These are phyloP conservation scores for Mimas tiliae DNA, from an alignment of 2,888 invertebrate genomes.

Conservation along the genomic window DNA sequence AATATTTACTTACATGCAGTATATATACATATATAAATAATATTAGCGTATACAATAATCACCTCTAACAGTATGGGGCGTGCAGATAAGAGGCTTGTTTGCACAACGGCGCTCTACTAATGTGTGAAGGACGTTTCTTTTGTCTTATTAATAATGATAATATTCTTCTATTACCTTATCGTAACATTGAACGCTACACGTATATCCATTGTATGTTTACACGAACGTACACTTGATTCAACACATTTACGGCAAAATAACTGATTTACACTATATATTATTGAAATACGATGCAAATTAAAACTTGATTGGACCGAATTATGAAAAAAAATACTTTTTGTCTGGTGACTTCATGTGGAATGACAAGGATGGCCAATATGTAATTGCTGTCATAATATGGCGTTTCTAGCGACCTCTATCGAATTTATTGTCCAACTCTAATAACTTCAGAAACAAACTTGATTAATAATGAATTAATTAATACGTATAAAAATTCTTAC, in stretches of 20 bases:
- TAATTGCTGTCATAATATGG: conserved; percentile 42
- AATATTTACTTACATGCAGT: conserved; percentile 75
- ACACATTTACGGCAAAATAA: conserved; percentile 13
- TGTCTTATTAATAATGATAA: conserved; percentile 65
- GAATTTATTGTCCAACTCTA: background rate
- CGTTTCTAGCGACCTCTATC: conserved; percentile 41
- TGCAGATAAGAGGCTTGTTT: conserved; percentile 75
- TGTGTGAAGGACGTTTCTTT: conserved; percentile 82
- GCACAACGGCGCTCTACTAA: conserved; percentile 76
- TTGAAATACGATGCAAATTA: conserved; percentile 8
- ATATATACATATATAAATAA: conserved; percentile 63
- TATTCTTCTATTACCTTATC: conserved; percentile 75
- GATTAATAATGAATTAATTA: background rate
- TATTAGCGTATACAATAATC: conserved; percentile 76
- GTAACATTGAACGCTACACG: conserved; percentile 52
- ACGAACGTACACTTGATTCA: conserved; percentile 40
- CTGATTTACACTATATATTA: background rate
- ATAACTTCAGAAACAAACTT: background rate
- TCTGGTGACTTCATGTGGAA: conserved; percentile 37
- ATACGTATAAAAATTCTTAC: background rate
- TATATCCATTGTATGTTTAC: conserved; percentile 51
- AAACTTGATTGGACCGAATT: conserved; percentile 15
- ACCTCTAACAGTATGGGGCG: conserved; percentile 69
- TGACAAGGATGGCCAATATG: conserved; percentile 34
- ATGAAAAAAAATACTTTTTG: conserved; percentile 34